A percentile compares a stretch with the other conserved stretches of the same genome.
These are phyloP conservation scores for Chrysemys picta DNA, from an alignment of 2,113 vertebrate species.

Conservation along the genomic window DNA sequence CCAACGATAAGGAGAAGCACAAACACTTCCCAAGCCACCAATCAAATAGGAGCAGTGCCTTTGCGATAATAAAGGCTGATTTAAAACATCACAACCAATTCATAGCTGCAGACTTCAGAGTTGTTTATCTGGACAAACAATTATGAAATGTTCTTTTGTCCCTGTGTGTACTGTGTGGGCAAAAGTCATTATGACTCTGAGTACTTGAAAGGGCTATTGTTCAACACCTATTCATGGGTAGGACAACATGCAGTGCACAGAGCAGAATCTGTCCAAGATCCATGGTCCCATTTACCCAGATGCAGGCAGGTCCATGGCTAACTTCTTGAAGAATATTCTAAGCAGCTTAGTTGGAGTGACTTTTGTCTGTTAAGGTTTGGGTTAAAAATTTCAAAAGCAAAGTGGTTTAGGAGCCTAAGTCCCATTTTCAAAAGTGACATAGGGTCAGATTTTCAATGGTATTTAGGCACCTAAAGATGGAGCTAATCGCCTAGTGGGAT, in stretches of 20 bases:
- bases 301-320: background rate
- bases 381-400: background rate
- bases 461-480: background rate
- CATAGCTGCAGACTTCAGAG: slow-evolving; percentile 45
- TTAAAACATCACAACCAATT: slow-evolving; percentile 45
- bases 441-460: background rate
- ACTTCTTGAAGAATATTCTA: rapidly evolving
- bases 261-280: background rate
- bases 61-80: slow-evolving; percentile 49
- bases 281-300: background rate
- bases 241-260: background rate
- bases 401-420: background rate
- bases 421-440: background rate
- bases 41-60: slow-evolving; percentile 26
- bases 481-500: background rate
- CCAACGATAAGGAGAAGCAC: background rate
- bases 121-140: slow-evolving; percentile 72
- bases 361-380: background rate
- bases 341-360: rapidly evolving
- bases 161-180: slow-evolving; percentile 5
- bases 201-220: slow-evolving; percentile 58
- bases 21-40: background rate
- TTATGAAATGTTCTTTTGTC: slow-evolving; percentile 68
- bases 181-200: slow-evolving; percentile 2
- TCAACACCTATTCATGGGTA: background rate